Evolutionary conservation across 1,140 invertebrate species (phyloP).

Genomic region (Coenobita brevimanus): DNA sequence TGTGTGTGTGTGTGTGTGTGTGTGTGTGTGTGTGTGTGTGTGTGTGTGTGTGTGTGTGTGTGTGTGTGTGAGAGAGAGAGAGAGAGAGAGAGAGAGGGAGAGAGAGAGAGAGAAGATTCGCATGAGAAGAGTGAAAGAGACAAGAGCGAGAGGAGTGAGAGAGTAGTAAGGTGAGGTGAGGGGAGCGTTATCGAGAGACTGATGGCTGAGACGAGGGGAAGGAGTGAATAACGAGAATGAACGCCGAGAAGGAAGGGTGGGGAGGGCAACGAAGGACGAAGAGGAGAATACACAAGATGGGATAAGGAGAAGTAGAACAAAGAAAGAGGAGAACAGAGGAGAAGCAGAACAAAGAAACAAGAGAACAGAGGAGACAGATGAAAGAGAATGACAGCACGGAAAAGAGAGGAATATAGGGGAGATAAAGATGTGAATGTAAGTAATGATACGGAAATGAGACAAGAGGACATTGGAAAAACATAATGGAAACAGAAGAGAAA

Average conservation of each 20-base stretch:
- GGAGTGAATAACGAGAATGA: no score
- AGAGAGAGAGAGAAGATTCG: not conserved
- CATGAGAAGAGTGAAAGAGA: not conserved
- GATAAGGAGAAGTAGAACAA: no score
- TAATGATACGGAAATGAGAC: not conserved
- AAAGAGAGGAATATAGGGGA: not conserved
- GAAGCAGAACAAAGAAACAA: not conserved
- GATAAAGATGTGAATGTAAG: not conserved
- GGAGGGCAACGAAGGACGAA: no score
- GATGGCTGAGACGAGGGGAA: not conserved
- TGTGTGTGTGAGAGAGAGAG: not conserved
- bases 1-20: not conserved
- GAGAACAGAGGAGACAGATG: no score
- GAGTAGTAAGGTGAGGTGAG: not conserved
- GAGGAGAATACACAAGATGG: no score
- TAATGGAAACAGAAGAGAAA: not conserved
- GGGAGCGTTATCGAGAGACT: not conserved
- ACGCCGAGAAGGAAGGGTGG: no score
- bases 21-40: constrained; percentile 9
- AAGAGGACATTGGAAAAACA: not conserved
- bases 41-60: constrained; percentile 31
- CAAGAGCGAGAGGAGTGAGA: not conserved
- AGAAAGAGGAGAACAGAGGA: not conserved
- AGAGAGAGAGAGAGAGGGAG: constrained; percentile 1
- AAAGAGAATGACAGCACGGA: not conserved